These are phyloP conservation scores for Gymnosoma rotundatum DNA, from an alignment of 2,888 invertebrate genomes.

Conservation along the genomic window DNA sequence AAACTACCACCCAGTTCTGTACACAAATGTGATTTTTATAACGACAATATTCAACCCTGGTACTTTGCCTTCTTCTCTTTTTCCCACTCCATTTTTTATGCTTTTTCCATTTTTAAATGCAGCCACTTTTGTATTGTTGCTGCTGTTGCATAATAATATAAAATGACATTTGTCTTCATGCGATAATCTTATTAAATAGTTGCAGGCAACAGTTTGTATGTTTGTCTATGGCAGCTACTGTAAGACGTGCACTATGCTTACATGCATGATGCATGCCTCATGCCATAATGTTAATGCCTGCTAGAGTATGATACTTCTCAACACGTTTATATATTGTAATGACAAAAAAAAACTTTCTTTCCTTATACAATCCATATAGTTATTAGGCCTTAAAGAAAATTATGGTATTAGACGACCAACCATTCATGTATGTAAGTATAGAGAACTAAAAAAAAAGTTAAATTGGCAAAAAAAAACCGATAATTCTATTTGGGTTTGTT, in stretches of 20 bases:
- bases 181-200: slow-evolving; percentile 81
- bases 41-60: background rate
- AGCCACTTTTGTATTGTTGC: slow-evolving; percentile 52
- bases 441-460: slow-evolving; percentile 29
- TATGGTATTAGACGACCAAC: slow-evolving; percentile 47
- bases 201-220: slow-evolving; percentile 33
- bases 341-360: slow-evolving; percentile 11
- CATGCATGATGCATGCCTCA: slow-evolving; percentile 41
- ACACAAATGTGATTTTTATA: slow-evolving; percentile 15
- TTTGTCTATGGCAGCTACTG: slow-evolving; percentile 3
- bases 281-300: slow-evolving; percentile 31
- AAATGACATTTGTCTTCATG: slow-evolving; percentile 80
- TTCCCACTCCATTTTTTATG: background rate
- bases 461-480: slow-evolving; percentile 5
- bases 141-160: slow-evolving; percentile 74
- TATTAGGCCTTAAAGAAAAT: slow-evolving; percentile 53
- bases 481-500: background rate
- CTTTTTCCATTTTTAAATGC: background rate
- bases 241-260: slow-evolving; percentile 22
- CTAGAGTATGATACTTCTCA: slow-evolving; percentile 31
- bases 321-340: slow-evolving; percentile 29
- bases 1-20: slow-evolving; percentile 25
- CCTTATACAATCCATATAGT: background rate
- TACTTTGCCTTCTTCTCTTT: background rate
- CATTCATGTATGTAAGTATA: background rate